Base-by-base conservation (phyloP, 2,797 vertebrate species). In the Spea hammondii region DNA sequence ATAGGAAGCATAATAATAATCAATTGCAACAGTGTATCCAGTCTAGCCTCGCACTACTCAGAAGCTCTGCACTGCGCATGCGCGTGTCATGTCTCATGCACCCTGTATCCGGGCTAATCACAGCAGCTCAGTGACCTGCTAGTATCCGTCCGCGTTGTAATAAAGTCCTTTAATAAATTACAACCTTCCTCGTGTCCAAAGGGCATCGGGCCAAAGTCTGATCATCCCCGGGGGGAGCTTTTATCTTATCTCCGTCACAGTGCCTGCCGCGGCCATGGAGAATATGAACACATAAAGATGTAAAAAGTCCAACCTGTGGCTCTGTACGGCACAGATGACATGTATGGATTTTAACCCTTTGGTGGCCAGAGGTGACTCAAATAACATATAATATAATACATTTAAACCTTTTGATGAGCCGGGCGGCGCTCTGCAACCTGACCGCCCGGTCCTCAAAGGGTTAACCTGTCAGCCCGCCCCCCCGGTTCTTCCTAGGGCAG, bases 331-430 rank as follows among this genome's bases (percentile, higher is more conserved):
- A 32, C 32, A 32, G 32, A 3, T 32, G 32, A 32, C 32, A 32
- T 32, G 32, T 32, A 32, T 32, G 32, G 32, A 32, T 32, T 32
- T 32, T 32, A 32, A 32, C 32, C 32, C 32, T 32, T 32, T 32
- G 32, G 32, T 32, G 45, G 68, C 17, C 68, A 72, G 70, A 72
- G 70, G 57, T 59, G 14, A 55, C 5, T 59, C 13, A 48, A 6
- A 47, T 11, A 48, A 4, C 12, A 49, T 12, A 5, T 17, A 72
- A 49, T 12, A 5, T 17, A 72, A 46, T 8, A 44, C 49, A 60
- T 8, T 60, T 8, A 5, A 3, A 4, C 10, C 4, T 44, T 10
- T 73, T 73, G 62, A 73, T 73, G 10, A 73, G 14, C 62, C 48
- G 32, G 14, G 54, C 51, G 51, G 8, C 11, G 17, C 70, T 44